Conservation (phyloP, 2,113 vertebrate species). For the Heterotilapia buettikoferi region DNA sequence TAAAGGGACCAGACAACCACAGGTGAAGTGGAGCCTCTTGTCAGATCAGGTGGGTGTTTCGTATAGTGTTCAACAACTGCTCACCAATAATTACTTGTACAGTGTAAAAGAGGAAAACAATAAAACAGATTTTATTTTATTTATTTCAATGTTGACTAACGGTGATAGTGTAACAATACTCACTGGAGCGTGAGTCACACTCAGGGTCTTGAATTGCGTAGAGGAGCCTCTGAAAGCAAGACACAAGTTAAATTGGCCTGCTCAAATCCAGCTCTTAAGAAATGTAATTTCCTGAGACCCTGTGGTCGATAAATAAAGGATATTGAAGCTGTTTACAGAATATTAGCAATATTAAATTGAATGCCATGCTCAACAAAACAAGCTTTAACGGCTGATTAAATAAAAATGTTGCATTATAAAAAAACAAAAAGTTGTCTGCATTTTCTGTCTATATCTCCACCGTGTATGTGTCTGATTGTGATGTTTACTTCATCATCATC, state of each 20-base stretch:
- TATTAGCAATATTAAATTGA: neutral
- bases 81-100: neutral
- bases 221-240: neutral
- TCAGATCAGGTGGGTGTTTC: constrained; percentile 14
- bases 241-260: neutral
- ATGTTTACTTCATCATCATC: neutral
- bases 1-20: constrained; percentile 4
- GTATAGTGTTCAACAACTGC: neutral
- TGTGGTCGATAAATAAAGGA: neutral
- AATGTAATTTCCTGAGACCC: neutral
- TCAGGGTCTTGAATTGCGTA: neutral
- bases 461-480: neutral
- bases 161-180: neutral
- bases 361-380: neutral
- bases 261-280: neutral
- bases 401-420: neutral
- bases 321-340: neutral
- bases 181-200: neutral
- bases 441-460: neutral
- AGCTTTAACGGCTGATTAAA: neutral
- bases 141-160: neutral
- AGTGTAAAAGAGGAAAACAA: neutral
- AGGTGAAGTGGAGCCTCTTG: constrained; percentile 14
- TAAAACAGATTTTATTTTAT: neutral
- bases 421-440: neutral